Evolutionary conservation across 2,888 invertebrate species (phyloP), one percentile per base, ranked within the genome.

Genomic region (Lepas anatifera): DNA sequence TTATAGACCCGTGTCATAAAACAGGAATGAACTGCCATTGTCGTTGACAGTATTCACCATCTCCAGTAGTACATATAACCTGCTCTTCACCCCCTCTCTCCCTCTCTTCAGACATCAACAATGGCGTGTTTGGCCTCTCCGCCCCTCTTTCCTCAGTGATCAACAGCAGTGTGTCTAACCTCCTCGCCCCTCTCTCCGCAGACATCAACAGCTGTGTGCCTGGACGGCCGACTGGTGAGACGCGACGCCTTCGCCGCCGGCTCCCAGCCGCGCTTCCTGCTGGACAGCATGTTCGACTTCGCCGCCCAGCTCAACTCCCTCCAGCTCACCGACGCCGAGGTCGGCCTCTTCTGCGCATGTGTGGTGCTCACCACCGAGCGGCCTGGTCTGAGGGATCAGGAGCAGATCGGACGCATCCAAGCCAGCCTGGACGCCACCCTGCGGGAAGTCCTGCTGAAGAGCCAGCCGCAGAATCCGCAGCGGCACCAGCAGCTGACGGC

Each of bases 211-310:
- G 95, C 97, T 87, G 90, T 96, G 79, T 96, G 95, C 83, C 86
- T 96, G 74, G 95, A 95, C 79, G 96, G 96, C 72, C 95, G 95
- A 82, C 89, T 96, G 77, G 88, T 95, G 83, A 90, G 93, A 79
- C 87, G 95, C 76, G 95, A 95, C 81, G 89, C 92, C 75, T 90
- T 94, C 76, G 92, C 93, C 81, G 91, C 68, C 16, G 70, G 72
- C 43, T 70, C 71, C 35, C 72, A 73, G 50, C 70, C 73, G 32
- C 71, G 96, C 75, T 97, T 96, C 82, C 87, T 97, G 70, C 92
- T 96, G 81, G 96, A 97, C 82, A 96, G 96, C 75, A 96, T 96
- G 84, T 97, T 97, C 81, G 96, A 96, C 81, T 96, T 97, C 81
- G 95, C 96, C 74, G 95, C 96, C 79, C 86, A 95, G 75, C 89